Percentiles rank a stretch among this genome's conserved stretches.
These are phyloP conservation scores for Hyphantria cunea DNA, from an alignment of 1,140 invertebrate species.

Conservation along the genomic window DNA sequence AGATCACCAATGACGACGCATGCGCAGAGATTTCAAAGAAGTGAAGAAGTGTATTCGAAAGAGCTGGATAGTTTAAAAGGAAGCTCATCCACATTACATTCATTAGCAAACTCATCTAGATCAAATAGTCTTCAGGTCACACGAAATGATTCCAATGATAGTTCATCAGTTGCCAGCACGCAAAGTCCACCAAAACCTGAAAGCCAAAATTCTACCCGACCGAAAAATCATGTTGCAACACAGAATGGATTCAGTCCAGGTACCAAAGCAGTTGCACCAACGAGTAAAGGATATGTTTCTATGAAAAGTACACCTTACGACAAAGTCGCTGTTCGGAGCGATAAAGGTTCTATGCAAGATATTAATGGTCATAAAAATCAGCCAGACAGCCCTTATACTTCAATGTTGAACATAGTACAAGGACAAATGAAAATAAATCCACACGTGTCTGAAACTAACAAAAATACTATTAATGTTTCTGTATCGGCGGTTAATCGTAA, in stretches of 20 bases:
- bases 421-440: conserved; percentile 80
- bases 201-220: conserved; percentile 29
- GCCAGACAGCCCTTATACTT: conserved; percentile 65
- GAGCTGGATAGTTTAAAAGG: conserved; percentile 68
- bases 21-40: conserved; percentile 71
- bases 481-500: conserved; percentile 55
- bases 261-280: conserved; percentile 28
- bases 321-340: conserved; percentile 51
- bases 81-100: conserved; percentile 66
- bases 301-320: conserved; percentile 83
- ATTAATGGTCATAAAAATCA: conserved; percentile 45
- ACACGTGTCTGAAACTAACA: conserved; percentile 61
- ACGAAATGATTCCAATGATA: conserved; percentile 60
- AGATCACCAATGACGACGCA: conserved; percentile 61
- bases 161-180: conserved; percentile 39
- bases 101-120: conserved; percentile 61
- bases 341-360: conserved; percentile 42
- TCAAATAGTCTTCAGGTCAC: conserved; percentile 66
- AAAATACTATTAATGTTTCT: conserved; percentile 68
- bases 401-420: conserved; percentile 78
- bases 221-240: conserved; percentile 50
- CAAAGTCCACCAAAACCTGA: conserved; percentile 43
- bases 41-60: conserved; percentile 73
- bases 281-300: conserved; percentile 56
- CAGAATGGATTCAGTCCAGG: conserved; percentile 60